Evolutionary conservation across 2,797 vertebrate species (phyloP), one percentile per base, ranked within the genome.

Genomic region (Rhyacichthys aspro): DNA sequence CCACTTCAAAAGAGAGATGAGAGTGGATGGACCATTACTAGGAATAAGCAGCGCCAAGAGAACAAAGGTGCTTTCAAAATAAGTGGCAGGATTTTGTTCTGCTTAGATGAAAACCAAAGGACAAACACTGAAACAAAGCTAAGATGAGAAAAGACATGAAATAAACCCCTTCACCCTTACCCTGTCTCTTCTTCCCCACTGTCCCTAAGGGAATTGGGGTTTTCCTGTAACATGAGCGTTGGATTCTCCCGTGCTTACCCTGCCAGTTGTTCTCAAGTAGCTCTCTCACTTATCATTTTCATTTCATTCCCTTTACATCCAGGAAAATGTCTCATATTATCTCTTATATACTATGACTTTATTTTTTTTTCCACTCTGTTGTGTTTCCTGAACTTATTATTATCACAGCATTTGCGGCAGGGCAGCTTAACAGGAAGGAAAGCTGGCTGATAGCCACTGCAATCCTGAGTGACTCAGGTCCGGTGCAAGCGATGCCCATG

Each of bases 341-440:
- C 5, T 53, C 14, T 39, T 23, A 38, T 18, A 14, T 5, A 38
- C 37, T 38, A 14, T 38, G 11, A 1, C 28, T 33, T 32, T 33
- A 15, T 43, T 42, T 18, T 28, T 49, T 19, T 8, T 49, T 38
- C 65, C 55, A 61, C 46, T 55, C 50, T 50, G 42, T 63, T 45
- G 54, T 15, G 65, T 64, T 88, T 89, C 86, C 85, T 82, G 75
- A 59, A 45, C 48, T 43, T 75, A 83, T 83, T 89, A 87, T 90
- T 85, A 64, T 68, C 59, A 80, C 85, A 81, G 81, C 16, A 82
- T 85, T 86, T 87, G 79, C 85, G 87, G 88, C 76, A 67, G 86
- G 78, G 72, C 74, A 83, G 84, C 86, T 82, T 76, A 79, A 74
- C 90, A 92, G 91, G 90, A 92, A 91, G 90, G 88, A 90, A 90